phyloP scores from a whole-genome alignment of 2,888 invertebrate genomes.

The Eilema griseolum region DNA sequence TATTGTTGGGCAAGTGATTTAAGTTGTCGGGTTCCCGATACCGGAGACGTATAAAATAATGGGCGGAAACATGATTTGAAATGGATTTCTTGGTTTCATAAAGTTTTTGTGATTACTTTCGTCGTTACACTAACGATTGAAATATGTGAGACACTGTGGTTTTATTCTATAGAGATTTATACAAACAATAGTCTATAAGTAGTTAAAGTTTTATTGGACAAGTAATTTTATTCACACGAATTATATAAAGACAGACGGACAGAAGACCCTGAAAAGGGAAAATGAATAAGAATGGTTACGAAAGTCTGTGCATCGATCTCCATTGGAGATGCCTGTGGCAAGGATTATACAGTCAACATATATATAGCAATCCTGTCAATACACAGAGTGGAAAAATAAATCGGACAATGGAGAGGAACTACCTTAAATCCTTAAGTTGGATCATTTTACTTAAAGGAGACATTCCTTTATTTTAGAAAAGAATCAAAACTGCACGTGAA shows the following conservation, averaged over 20 bases:
- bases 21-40: constrained; percentile 26
- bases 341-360: too few relatives aligned
- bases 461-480: too few relatives aligned
- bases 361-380: too few relatives aligned
- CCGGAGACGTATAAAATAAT: constrained; percentile 15
- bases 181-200: background rate
- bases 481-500: too few relatives aligned
- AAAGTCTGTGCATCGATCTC: background rate
- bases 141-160: background rate
- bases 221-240: background rate
- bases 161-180: background rate
- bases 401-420: too few relatives aligned
- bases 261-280: background rate
- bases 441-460: too few relatives aligned
- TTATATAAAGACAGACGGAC: background rate
- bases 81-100: constrained; percentile 7
- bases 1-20: constrained; percentile 55
- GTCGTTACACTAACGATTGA: background rate
- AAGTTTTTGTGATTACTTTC: constrained; percentile 9
- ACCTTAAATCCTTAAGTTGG: too few relatives aligned
- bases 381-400: too few relatives aligned
- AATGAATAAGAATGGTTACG: background rate
- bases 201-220: background rate
- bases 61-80: constrained; percentile 7
- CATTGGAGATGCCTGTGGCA: background rate